Conservation (phyloP, 1,140 invertebrate species). For the Liolophura sinensis region DNA sequence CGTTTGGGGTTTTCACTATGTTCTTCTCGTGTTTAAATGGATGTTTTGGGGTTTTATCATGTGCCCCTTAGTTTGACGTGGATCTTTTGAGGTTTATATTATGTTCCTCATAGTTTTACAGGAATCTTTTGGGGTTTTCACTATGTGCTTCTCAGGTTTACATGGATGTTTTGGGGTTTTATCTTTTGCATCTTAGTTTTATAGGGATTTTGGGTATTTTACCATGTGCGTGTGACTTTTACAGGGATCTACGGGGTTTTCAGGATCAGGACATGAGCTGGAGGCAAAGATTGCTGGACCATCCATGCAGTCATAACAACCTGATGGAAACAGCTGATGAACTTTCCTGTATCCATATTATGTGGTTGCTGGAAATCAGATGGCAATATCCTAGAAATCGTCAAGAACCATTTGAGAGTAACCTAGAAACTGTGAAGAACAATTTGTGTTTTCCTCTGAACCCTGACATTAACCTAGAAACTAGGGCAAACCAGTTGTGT, state of each 20-base stretch:
- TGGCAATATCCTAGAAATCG: too few relatives aligned
- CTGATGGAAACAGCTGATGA: too few relatives aligned
- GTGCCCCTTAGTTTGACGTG: slow-evolving; percentile 1
- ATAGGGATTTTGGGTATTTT: slow-evolving; percentile 22
- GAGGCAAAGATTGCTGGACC: slow-evolving; percentile 84
- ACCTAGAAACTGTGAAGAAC: too few relatives aligned
- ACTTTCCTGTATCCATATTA: too few relatives aligned
- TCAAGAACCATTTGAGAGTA: too few relatives aligned
- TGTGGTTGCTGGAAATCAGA: too few relatives aligned
- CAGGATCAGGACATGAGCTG: slow-evolving; percentile 81
- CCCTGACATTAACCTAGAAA: too few relatives aligned
- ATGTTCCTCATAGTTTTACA: not conserved
- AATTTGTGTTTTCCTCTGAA: too few relatives aligned
- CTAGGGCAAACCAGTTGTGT: too few relatives aligned
- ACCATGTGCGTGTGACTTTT: slow-evolving; percentile 26
- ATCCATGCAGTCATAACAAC: slow-evolving; percentile 64
- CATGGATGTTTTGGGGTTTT: slow-evolving; percentile 1
- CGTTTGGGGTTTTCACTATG: too few relatives aligned
- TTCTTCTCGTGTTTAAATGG: too few relatives aligned
- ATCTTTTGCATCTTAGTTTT: slow-evolving; percentile 1
- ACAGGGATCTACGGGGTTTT: slow-evolving; percentile 93
- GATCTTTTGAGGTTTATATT: too few relatives aligned
- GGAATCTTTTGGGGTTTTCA: slow-evolving; percentile 3
- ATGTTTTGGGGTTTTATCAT: not conserved
- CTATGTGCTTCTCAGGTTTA: slow-evolving; percentile 2